Evolutionary conservation across 2,888 invertebrate genomes (phyloP).

Genomic region (Adela reaumurella): DNA sequence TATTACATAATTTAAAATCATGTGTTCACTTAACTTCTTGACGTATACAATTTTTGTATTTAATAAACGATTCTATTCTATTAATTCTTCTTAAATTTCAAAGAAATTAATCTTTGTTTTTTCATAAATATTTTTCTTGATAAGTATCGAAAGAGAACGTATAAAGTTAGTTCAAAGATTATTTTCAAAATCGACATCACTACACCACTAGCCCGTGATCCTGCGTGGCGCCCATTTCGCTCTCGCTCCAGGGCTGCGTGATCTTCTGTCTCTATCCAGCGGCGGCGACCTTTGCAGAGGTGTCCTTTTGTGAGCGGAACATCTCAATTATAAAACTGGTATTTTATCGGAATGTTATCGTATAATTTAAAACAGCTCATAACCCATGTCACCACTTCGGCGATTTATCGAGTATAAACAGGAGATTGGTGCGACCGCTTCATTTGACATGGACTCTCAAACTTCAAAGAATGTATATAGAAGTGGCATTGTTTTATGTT

Average conservation of each 20-base stretch:
- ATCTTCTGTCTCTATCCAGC: not conserved
- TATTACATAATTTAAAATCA: too few species aligned
- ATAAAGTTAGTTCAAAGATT: too few species aligned
- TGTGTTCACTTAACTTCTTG: too few species aligned
- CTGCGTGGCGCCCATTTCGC: not conserved
- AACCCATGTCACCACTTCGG: slow-evolving; percentile 2
- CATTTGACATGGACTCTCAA: not conserved
- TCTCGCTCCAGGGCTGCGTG: not conserved
- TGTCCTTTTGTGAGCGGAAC: not conserved
- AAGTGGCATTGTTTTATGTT: too few species aligned
- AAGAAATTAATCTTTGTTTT: too few species aligned
- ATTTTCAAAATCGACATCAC: too few species aligned
- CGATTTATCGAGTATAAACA: slow-evolving; percentile 2
- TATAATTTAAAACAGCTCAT: slow-evolving; percentile 3
- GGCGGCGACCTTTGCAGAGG: not conserved
- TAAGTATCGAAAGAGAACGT: too few species aligned
- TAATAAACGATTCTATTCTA: too few species aligned
- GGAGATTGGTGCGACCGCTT: not conserved
- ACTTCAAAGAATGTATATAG: too few species aligned
- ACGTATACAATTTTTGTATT: too few species aligned
- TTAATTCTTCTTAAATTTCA: too few species aligned
- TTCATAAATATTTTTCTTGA: too few species aligned
- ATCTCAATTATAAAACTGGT: slow-evolving; percentile 2
- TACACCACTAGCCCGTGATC: not conserved
- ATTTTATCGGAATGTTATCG: slow-evolving; percentile 1